Base-by-base conservation (phyloP, 2,888 invertebrate species). In the Lasioglossum morio region DNA sequence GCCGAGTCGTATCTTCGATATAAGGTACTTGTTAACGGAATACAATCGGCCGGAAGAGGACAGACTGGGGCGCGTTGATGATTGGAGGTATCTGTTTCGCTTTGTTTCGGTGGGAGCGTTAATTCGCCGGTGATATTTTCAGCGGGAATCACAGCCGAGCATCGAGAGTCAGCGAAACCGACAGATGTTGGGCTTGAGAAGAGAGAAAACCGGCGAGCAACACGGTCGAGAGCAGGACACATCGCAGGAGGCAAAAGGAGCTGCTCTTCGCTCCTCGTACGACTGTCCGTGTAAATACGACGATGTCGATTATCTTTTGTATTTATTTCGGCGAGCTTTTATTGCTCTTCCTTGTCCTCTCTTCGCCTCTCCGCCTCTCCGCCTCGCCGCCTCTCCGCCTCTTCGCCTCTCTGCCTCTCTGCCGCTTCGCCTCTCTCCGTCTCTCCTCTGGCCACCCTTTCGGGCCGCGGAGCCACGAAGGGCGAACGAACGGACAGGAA, bases 401-500 rank as follows among this genome's bases (percentile, higher is more conserved):
- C 63, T 53, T 30, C 82, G 69, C 66, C 27, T 82, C 79, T 81
- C n/a, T n/a, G n/a, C n/a, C n/a, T n/a, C n/a, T n/a, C n/a, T n/a
- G n/a, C n/a, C n/a, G n/a, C 63, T 53, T 30, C 82, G 69, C 66
- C 27, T 82, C 79, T 81, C n/a, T n/a, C 46, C 82, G 72, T 66
- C 27, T 81, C 78, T 79, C 77, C 84, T 88, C 77, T 48, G 48
- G 63, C 70, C 70, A 40, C 40, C 70, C 70, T 86, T 88, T 84
- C 82, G 86, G 74, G 12, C 72, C 85, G 84, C 87, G 82, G 66
- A 81, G 86, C 72, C 79, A 84, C 81, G 84, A 86, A 88, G 85
- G 89, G 90, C 87, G 86, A 87, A 77, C 88, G 88, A 89, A 88
- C 89, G 89, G 89, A 90, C 92, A 90, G 93, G 92, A 92, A 91